Conservation (phyloP, 2,113 vertebrate species). For the Fulica atra region DNA sequence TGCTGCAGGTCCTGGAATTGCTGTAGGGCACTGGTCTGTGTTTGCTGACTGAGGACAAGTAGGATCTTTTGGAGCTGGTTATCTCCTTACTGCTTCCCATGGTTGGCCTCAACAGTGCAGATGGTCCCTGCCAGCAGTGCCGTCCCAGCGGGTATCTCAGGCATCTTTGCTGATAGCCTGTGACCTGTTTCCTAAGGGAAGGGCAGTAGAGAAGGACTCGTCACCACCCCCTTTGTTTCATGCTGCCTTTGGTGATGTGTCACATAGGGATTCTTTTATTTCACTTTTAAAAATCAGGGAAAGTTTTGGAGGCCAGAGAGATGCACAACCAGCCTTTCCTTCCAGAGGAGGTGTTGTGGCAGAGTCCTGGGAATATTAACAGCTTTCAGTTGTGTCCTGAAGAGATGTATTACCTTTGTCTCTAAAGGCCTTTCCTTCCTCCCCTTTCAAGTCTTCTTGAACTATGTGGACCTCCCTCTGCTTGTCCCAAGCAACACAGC, state of each 20-base stretch:
- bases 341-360: not conserved
- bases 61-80: not conserved
- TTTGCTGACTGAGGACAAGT: not conserved
- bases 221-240: not conserved
- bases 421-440: not conserved
- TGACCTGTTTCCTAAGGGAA: not conserved
- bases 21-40: not conserved
- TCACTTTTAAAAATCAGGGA: not conserved
- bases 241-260: not conserved
- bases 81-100: not conserved
- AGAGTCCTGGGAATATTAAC: not conserved
- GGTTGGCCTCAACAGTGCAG: not conserved
- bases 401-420: not conserved
- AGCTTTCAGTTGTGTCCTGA: not conserved
- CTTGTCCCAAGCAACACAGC: not conserved
- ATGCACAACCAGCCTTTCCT: not conserved
- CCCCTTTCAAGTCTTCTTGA: conserved; percentile 3
- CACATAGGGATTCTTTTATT: not conserved
- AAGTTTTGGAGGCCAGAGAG: not conserved
- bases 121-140: not conserved
- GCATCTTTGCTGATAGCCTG: not conserved
- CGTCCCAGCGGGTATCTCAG: fast-evolving
- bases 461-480: not conserved
- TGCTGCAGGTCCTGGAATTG: not conserved
- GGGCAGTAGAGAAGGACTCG: not conserved